These are phyloP conservation scores for Thunnus thynnus DNA, from an alignment of 2,113 vertebrate genomes.

Conservation along the genomic window DNA sequence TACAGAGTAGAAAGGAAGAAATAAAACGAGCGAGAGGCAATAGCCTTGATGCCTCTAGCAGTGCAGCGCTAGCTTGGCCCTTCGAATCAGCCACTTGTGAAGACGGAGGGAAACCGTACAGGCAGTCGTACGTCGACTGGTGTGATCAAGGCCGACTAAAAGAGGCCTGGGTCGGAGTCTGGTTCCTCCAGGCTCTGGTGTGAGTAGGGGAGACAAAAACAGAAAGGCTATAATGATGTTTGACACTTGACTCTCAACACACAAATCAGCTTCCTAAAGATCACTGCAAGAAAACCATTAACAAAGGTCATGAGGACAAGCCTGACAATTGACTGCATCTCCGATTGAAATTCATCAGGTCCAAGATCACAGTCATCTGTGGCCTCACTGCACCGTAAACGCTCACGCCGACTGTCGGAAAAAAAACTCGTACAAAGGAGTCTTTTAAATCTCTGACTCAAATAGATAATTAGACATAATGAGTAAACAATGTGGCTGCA, in stretches of 20 bases:
- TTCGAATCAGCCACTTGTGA: conserved; percentile 67
- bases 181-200: conserved; percentile 23
- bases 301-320: conserved; percentile 24
- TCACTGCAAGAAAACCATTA: conserved; percentile 43
- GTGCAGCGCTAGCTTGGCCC: conserved; percentile 28
- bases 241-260: conserved; percentile 36
- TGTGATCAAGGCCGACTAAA: conserved; percentile 52
- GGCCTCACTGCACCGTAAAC: conserved; percentile 20
- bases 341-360: conserved; percentile 44
- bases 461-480: conserved; percentile 74
- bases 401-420: conserved; percentile 29
- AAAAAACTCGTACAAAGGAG: conserved; percentile 24
- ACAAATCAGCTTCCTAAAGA: conserved; percentile 51
- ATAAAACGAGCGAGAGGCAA: conserved; percentile 43
- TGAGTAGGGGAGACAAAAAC: conserved; percentile 16
- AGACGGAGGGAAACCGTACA: conserved; percentile 40
- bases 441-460: conserved; percentile 57
- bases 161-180: conserved; percentile 28
- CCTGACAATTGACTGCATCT: conserved; percentile 45
- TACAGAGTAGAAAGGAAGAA: conserved; percentile 37
- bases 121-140: conserved; percentile 54
- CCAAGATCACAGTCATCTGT: conserved; percentile 37
- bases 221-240: conserved; percentile 38
- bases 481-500: conserved; percentile 68
- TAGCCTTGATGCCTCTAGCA: conserved; percentile 66